Percentiles rank a stretch among this genome's conserved stretches.
These are phyloP conservation scores for Dynastes tityus DNA, from an alignment of 2,888 invertebrate genomes.

Conservation along the genomic window DNA sequence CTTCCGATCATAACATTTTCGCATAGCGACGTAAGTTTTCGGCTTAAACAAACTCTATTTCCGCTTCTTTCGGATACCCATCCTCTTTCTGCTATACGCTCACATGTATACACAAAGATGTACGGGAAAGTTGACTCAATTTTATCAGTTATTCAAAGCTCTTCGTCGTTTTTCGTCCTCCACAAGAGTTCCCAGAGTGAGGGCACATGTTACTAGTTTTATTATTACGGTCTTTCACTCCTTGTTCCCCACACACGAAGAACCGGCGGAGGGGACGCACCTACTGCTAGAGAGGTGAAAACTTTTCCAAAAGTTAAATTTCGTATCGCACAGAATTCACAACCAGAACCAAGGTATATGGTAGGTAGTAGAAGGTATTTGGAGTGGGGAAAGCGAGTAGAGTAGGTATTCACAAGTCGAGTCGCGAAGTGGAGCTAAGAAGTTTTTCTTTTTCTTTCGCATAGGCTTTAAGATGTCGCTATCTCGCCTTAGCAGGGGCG, in stretches of 20 bases:
- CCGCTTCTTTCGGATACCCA: neutral
- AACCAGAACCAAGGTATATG: neutral
- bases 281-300: neutral
- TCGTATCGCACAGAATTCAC: constrained; percentile 20
- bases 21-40: neutral
- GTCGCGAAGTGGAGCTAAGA: neutral
- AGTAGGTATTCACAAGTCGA: constrained; percentile 25
- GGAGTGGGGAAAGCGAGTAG: neutral
- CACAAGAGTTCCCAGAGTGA: neutral
- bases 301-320: constrained; percentile 41
- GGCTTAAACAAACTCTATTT: constrained; percentile 7
- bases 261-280: neutral
- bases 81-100: neutral
- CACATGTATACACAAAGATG: too few relatives aligned
- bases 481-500: neutral
- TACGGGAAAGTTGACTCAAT: constrained; percentile 24
- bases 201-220: constrained; percentile 31
- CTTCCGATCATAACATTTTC: constrained; percentile 1
- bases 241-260: neutral
- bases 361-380: neutral
- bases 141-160: constrained; percentile 44
- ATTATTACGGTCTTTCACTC: constrained; percentile 12
- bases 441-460: neutral
- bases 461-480: neutral
- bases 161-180: constrained; percentile 28